Evolutionary conservation across 2,888 invertebrate genomes (phyloP), one percentile per base, ranked within the genome.

Genomic region (Dicycla oo): DNA sequence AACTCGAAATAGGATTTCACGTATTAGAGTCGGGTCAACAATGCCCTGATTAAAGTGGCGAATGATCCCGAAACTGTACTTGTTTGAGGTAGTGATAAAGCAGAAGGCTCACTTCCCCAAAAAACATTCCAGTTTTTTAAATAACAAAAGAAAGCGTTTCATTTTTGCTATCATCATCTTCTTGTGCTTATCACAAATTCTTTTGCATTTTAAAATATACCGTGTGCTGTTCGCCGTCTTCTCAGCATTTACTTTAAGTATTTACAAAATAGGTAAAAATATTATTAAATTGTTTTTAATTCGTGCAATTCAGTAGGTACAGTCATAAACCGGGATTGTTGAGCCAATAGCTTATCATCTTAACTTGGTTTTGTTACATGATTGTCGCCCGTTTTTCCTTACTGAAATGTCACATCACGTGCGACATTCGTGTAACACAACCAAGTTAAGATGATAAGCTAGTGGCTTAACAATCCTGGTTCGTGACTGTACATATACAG

Each of bases 21-120:
- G 70, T 61, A 74, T 71, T 72, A 73, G 74, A 60, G 40, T 54
- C 51, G 58, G 73, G 78, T 73, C 84, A 83, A 84, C 83, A 86
- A 73, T 74, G 26, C 49, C 68, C 69, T 86, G 84, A 81, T 81
- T 78, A 84, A 84, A 84, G 74, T 81, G 70, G 63, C 62, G 61
- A 81, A 74, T 78, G 78, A 78, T 84, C 72, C 67, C 38, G 53
- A 64, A 73, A 78, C 58, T 49, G 53, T 51, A 49, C 40, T 61
- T 45, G 58, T 23, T 30, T 11, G 2, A 43, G 30, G 13, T 11
- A 34, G 45, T n/a, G 20, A 2, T 20, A 0, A 20, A 15, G 0
- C 80, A 80, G 83, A 82, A 79, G 82, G 65, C 18, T 43, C 23
- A 18, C 2, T 60, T 10, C 3, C 18, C 2, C 18, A 11, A 23